Evolutionary conservation across 2,888 invertebrate genomes (phyloP), one percentile per base, ranked within the genome.

Genomic region (Trachelus iudaicus): DNA sequence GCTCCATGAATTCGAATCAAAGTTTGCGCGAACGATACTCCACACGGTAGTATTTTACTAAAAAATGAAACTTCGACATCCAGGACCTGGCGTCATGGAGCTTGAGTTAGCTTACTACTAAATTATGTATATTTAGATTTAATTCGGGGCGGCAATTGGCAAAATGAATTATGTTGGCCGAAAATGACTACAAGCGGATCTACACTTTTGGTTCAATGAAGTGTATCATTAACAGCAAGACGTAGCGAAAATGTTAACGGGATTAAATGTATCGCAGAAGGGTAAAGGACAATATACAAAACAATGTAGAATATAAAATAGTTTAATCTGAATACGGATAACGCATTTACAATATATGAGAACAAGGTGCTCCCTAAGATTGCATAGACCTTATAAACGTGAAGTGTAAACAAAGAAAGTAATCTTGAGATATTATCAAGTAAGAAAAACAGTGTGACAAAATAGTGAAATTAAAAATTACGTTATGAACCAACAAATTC

Each of bases 11-110:
- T 98, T 98, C 93, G 99, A 99, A 93, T 94, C 95, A 76, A 96
- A 97, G 92, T 96, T 95, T 89, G 94, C 95, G 86, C 94, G 98
- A 90, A 94, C 97, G 81, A 95, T 99, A 88, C 93, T 99, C 83
- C 99, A 99, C 92, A 97, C 98, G 86, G 96, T 99, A 82, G 95
- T 97, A 90, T 99, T 99, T 93, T 98, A 98, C 93, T 98, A 93
- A 96, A 87, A 40, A 40, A 15, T 40, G 68, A 37, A 76, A 69
- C n/a, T 77, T n/a, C 37, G 9, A n/a, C 75, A 69, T 69, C 74
- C 35, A 75, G 75, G 75, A 34, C 34, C 69, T 37, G 75, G 31
- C 69, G 69, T 83, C 75, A 33, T 75, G 75, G 73, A 81, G 69
- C 34, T 76, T 69, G 75, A 80, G 71, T 69, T 83, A 82, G 79